Percentiles rank a stretch among this genome's conserved stretches.
These are phyloP conservation scores for Xanthostigma xanthostigma DNA, from an alignment of 2,888 invertebrate genomes.

Conservation along the genomic window DNA sequence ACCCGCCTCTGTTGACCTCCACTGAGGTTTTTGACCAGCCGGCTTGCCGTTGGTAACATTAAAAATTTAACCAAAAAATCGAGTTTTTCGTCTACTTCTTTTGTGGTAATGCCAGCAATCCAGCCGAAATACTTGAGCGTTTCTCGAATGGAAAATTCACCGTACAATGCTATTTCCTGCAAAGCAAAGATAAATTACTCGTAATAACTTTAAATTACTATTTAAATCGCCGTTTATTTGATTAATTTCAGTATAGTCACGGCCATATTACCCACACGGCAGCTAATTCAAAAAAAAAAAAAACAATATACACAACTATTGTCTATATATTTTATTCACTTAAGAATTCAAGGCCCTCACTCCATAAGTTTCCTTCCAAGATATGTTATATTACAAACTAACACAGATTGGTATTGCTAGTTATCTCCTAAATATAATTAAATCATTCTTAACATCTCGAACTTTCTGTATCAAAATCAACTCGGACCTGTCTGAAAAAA, in stretches of 20 bases:
- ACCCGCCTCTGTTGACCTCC: slow-evolving; percentile 84
- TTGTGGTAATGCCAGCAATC: slow-evolving; percentile 57
- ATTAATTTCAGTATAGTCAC: not conserved
- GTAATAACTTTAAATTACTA: slow-evolving; percentile 6
- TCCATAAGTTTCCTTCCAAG: no score
- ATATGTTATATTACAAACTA: no score
- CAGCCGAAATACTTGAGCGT: slow-evolving; percentile 75
- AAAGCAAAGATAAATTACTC: slow-evolving; percentile 11
- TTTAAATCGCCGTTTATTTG: slow-evolving; percentile 7
- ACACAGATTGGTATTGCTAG: no score
- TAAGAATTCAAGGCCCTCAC: no score
- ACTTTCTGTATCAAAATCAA: no score
- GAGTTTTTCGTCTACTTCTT: slow-evolving; percentile 42
- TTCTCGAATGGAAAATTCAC: slow-evolving; percentile 65
- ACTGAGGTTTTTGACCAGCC: slow-evolving; percentile 56
- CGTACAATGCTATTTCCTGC: slow-evolving; percentile 59
- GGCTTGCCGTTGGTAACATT: slow-evolving; percentile 22
- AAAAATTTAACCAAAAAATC: slow-evolving; percentile 56
- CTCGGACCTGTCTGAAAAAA: no score
- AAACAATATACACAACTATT: no score
- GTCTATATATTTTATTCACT: no score
- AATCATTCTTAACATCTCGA: no score
- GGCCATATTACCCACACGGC: no score
- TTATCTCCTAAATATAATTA: no score
- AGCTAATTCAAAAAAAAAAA: no score